A percentile compares a stretch with the other conserved stretches of the same genome.
Conservation (phyloP, 2,888 invertebrate genomes). For the Mechanitis messenoides region DNA sequence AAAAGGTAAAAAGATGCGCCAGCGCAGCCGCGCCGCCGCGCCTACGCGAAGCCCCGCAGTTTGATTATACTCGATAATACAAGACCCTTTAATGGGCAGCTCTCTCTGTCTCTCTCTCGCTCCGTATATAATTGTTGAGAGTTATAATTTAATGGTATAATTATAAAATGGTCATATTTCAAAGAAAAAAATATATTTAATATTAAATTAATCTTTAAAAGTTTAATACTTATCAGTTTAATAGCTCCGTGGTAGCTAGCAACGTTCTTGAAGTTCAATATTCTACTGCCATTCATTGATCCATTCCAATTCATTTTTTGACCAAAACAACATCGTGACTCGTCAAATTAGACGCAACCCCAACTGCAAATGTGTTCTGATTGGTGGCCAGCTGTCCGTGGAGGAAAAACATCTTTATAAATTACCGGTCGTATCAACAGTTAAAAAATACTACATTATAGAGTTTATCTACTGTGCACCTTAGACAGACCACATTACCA, state of each 20-base stretch:
- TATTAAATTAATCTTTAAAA: too few relatives aligned
- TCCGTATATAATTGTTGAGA: neutral
- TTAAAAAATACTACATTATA: constrained; percentile 28
- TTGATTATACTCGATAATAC: constrained; percentile 11
- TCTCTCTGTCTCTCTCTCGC: neutral
- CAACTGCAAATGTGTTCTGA: constrained; percentile 63
- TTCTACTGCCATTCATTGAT: constrained; percentile 25
- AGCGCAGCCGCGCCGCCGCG: constrained; percentile 41
- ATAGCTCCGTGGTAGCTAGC: neutral
- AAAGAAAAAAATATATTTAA: too few relatives aligned
- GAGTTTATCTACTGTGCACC: constrained; percentile 48
- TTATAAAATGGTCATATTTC: too few relatives aligned
- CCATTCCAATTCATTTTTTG: constrained; percentile 35
- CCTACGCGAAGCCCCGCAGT: constrained; percentile 56
- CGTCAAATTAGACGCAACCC: constrained; percentile 60
- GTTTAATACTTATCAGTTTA: too few relatives aligned
- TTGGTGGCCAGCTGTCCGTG: constrained; percentile 68
- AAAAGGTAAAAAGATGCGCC: constrained; percentile 57
- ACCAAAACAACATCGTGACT: constrained; percentile 53
- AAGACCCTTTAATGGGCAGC: constrained; percentile 7
- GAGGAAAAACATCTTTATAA: constrained; percentile 68
- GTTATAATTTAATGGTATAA: too few relatives aligned
- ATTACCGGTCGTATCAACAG: constrained; percentile 57
- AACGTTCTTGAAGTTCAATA: neutral
- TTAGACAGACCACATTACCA: constrained; percentile 56